These are phyloP conservation scores for Drosophila formosana DNA, from an alignment of 2,888 invertebrate genomes.

Conservation along the genomic window DNA sequence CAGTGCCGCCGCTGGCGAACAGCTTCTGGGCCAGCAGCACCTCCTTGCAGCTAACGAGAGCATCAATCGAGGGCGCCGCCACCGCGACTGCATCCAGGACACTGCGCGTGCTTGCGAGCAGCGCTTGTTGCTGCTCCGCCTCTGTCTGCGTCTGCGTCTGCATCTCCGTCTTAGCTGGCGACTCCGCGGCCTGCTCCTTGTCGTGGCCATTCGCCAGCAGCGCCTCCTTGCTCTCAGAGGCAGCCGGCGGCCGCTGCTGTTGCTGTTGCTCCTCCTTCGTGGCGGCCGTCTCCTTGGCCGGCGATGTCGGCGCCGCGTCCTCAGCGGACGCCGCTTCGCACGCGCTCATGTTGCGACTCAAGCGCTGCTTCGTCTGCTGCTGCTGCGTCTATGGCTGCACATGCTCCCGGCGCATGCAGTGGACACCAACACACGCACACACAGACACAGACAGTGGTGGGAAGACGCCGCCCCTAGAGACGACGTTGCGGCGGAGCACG, in stretches of 20 bases:
- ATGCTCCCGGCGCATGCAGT: conserved; percentile 65
- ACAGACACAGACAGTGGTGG: background rate
- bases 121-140: conserved; percentile 1
- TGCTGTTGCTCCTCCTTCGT: conserved; percentile 1
- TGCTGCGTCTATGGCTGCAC: conserved; percentile 44
- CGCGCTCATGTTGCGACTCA: conserved; percentile 64
- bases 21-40: conserved; percentile 63
- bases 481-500: conserved; percentile 29
- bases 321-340: conserved; percentile 44
- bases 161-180: no score
- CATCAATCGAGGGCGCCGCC: conserved; percentile 64
- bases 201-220: conserved; percentile 13
- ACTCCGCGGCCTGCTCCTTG: background rate
- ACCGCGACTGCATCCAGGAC: conserved; percentile 25
- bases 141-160: no score
- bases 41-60: conserved; percentile 69
- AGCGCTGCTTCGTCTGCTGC: conserved; percentile 19
- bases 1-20: conserved; percentile 56
- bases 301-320: conserved; percentile 3
- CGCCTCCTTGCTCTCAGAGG: no score
- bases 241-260: no score
- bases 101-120: conserved; percentile 22
- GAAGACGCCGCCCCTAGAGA: conserved; percentile 35
- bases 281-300: background rate
- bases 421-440: conserved; percentile 3